These are phyloP conservation scores for Dysidea cf. avara DNA, from an alignment of 37 sponge, comb jelly and placozoan genomes.

Conservation along the genomic window DNA sequence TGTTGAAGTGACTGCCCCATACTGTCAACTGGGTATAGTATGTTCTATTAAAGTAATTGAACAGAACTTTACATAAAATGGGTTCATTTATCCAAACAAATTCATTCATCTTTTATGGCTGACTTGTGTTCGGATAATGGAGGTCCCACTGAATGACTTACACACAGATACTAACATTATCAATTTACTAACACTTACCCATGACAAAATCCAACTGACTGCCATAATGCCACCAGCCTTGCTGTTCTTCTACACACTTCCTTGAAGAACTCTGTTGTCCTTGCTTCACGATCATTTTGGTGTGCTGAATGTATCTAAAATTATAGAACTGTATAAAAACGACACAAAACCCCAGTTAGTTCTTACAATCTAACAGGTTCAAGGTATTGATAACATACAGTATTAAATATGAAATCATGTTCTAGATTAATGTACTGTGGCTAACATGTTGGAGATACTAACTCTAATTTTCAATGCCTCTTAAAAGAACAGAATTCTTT, in stretches of 20 bases:
- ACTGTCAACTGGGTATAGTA: background rate
- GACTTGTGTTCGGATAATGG: too few species aligned
- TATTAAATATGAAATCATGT: background rate
- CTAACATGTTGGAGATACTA: too few species aligned
- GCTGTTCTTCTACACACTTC: constrained; percentile 77
- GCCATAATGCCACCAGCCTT: constrained; percentile 86
- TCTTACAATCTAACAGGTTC: background rate
- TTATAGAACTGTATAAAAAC: constrained; percentile 34
- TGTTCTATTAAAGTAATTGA: too few species aligned
- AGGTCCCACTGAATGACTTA: background rate
- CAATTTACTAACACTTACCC: constrained; percentile 41
- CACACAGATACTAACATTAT: constrained; percentile 13
- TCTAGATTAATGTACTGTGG: too few species aligned
- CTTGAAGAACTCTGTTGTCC: constrained; percentile 47
- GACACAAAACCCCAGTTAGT: background rate
- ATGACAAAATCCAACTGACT: constrained; percentile 91
- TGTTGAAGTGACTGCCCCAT: background rate
- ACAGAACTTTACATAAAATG: background rate
- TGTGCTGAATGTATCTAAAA: too few species aligned
- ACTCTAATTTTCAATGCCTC: too few species aligned
- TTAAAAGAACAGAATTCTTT: too few species aligned
- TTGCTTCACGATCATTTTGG: background rate
- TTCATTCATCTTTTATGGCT: too few species aligned
- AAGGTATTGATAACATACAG: background rate
- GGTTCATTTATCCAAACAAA: too few species aligned